Evolutionary conservation across 1,140 invertebrate genomes (phyloP), one percentile per base, ranked within the genome.

Genomic region (Caenorhabditis remanei): DNA sequence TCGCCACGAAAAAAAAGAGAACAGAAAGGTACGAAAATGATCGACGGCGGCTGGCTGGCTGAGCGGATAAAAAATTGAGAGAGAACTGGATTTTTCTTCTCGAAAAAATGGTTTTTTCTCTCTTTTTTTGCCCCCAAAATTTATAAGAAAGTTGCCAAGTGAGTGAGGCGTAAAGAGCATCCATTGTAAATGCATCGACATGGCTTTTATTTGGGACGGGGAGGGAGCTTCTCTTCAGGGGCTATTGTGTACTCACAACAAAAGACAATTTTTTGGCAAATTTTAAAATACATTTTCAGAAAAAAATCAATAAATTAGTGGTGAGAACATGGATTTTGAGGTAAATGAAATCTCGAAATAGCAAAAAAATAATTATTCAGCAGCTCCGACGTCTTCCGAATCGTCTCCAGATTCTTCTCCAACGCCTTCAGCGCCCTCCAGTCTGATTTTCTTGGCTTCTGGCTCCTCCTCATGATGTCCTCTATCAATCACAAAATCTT

Each of bases 131-230:
- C 19, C 9, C 58, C 58, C 19, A 61, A 16, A 53, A 53, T 53
- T 16, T 53, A 53, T 9, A 53, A 53, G 50, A 53, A 53, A 32
- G 32, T 32, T 32, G 50, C 43, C 4, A 71, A 71, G 19, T 71
- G 65, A 50, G 21, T 24, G 46, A 50, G 41, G 46, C 71, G 71
- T 11, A 79, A 79, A n/a, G 46, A 79, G 71, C 19, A 13, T 32
- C 71, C 71, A 79, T 79, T 79, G 46, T 50, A 79, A 79, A 79
- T 79, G 71, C 71, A 79, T 79, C 71, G 71, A 79, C 71, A 46
- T 53, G 11, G 7, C 71, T 50, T 32, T 79, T 50, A 53, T 79
- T 24, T 58, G 16, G 43, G n/a, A 16, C n/a, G 4, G 46, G 1
- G 43, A 4, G 11, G 0, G 50, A 11, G 11, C 16, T 53, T 53